phyloP scores from a whole-genome alignment of 92 coral and sea anemone genomes.

The Zoanthus sociatus region DNA sequence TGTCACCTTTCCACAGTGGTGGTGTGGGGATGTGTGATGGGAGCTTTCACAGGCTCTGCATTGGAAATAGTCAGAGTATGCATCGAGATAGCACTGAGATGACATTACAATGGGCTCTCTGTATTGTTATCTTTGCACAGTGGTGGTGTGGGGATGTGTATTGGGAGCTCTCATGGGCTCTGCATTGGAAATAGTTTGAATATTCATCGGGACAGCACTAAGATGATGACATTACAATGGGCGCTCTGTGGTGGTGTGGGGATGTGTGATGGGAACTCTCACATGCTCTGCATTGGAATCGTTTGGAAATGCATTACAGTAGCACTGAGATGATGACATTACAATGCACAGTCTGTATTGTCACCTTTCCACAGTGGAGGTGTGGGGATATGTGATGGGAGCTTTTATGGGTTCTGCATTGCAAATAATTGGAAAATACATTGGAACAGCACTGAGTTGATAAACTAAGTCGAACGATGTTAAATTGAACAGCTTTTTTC shows the following conservation, averaged over 20 bases:
- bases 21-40: constrained; percentile 84
- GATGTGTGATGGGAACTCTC: constrained; percentile 77
- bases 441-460: constrained; percentile 59
- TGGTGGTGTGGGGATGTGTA: constrained; percentile 43
- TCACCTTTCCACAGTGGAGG: constrained; percentile 73
- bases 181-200: too few relatives aligned
- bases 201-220: too few relatives aligned
- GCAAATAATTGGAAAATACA: constrained; percentile 67
- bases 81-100: constrained; percentile 56
- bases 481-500: too few relatives aligned
- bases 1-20: constrained; percentile 74
- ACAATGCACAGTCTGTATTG: constrained; percentile 61
- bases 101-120: constrained; percentile 46
- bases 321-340: too few relatives aligned
- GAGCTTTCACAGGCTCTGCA: constrained; percentile 76
- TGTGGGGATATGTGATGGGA: constrained; percentile 86
- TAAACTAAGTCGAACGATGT: too few relatives aligned
- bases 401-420: constrained; percentile 74
- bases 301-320: too few relatives aligned
- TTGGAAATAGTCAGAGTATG: constrained; percentile 71
- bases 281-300: constrained; percentile 76
- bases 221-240: too few relatives aligned
- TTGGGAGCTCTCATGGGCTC: too few relatives aligned
- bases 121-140: constrained; percentile 71
- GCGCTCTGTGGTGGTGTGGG: too few relatives aligned